phyloP scores from a whole-genome alignment of 2,113 vertebrate species.

The Cyphomyrus plagiostoma region DNA sequence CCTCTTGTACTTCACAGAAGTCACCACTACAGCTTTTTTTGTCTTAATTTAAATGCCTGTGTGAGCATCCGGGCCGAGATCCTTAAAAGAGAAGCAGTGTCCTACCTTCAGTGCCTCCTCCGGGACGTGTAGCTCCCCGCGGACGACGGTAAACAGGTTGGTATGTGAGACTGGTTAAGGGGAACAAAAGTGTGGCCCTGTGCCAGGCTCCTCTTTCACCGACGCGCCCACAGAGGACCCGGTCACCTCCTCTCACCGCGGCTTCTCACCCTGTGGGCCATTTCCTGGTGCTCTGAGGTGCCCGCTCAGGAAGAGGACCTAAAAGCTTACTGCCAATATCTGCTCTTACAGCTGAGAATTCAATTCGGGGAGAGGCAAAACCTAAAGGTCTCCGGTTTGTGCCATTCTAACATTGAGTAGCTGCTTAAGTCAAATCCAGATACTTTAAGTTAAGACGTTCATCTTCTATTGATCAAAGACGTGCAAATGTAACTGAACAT shows the following conservation, averaged over 20 bases:
- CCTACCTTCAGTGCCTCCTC: constrained; percentile 96
- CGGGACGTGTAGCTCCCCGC: constrained; percentile 90
- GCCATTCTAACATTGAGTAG: background rate
- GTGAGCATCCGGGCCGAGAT: background rate
- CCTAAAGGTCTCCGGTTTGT: background rate
- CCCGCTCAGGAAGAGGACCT: background rate
- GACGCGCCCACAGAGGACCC: background rate
- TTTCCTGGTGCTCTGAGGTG: background rate
- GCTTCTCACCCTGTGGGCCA: background rate
- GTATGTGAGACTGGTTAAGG: constrained; percentile 82
- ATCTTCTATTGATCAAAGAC: background rate
- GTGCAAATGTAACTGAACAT: background rate
- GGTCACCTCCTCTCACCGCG: background rate
- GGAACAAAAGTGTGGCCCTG: constrained; percentile 28
- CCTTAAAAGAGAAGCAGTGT: background rate
- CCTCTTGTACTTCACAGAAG: background rate
- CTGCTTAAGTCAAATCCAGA: background rate
- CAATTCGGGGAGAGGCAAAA: background rate
- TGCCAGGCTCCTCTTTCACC: background rate
- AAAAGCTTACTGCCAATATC: background rate
- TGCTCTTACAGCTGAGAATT: background rate
- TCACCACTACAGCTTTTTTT: background rate
- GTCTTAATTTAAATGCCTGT: background rate
- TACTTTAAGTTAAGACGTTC: background rate
- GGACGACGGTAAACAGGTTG: constrained; percentile 93